phyloP scores from a whole-genome alignment of 2,888 invertebrate genomes.

The Hirudinaria manillensis region DNA sequence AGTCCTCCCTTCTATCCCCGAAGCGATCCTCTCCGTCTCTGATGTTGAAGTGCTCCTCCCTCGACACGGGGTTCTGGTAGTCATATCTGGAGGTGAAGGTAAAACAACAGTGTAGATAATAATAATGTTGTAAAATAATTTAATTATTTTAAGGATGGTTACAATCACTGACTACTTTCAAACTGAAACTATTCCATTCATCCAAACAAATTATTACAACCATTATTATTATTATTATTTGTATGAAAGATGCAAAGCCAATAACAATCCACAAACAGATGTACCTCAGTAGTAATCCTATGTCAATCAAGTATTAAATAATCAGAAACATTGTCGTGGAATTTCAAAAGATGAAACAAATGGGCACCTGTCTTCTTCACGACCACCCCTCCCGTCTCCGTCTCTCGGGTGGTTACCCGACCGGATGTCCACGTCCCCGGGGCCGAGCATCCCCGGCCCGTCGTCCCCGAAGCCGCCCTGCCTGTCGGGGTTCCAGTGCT shows the following conservation, averaged over 20 bases:
- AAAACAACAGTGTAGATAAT: no score
- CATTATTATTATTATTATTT: no score
- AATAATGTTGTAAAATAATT: no score
- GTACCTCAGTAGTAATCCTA: no score
- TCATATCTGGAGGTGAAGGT: not conserved
- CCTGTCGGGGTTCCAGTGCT: conserved; percentile 4
- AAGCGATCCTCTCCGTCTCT: conserved; percentile 13
- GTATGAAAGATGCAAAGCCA: no score
- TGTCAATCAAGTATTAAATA: no score
- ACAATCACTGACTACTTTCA: not conserved
- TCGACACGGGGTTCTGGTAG: not conserved
- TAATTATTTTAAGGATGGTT: no score
- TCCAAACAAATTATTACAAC: no score
- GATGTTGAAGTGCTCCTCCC: conserved; percentile 13
- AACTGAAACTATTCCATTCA: no score
- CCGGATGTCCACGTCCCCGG: not conserved
- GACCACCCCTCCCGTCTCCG: conserved; percentile 19
- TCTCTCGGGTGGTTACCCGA: conserved; percentile 1
- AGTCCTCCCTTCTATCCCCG: conserved; percentile 24
- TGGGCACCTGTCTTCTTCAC: conserved; percentile 9
- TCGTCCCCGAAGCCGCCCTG: not conserved
- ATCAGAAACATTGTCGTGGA: no score
- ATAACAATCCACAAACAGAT: no score
- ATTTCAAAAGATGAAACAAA: no score
- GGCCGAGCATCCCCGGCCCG: not conserved